phyloP scores from a whole-genome alignment of 2,888 invertebrate species.

The Thyatira batis region DNA sequence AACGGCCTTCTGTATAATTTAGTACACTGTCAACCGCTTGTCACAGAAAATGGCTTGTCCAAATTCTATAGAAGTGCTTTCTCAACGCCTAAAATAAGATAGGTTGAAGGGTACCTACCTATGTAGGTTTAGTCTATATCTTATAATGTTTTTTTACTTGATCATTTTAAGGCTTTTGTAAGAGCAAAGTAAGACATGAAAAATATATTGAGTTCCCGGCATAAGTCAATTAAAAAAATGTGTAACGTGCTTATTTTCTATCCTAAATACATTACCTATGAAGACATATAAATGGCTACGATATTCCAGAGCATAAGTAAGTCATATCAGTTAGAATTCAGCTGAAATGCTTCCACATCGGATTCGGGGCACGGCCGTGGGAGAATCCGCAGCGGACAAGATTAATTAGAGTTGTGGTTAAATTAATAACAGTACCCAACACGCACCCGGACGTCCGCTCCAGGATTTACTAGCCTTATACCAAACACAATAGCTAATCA shows the following conservation, averaged over 20 bases:
- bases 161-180: too few species aligned
- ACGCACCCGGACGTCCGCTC: slow-evolving; percentile 51
- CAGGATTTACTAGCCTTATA: slow-evolving; percentile 31
- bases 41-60: not conserved
- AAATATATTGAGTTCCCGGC: too few species aligned
- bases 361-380: slow-evolving; percentile 49
- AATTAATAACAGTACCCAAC: slow-evolving; percentile 71
- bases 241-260: too few species aligned
- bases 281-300: not conserved
- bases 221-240: too few species aligned
- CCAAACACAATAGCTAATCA: slow-evolving; percentile 49
- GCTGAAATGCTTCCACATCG: slow-evolving; percentile 34
- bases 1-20: not conserved
- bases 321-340: slow-evolving; percentile 41
- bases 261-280: too few species aligned
- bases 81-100: too few species aligned
- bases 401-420: slow-evolving; percentile 77
- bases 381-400: slow-evolving; percentile 70
- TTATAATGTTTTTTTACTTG: too few species aligned
- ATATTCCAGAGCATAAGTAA: slow-evolving; percentile 14
- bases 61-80: not conserved
- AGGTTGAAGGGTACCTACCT: too few species aligned
- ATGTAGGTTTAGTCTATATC: too few species aligned
- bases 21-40: not conserved
- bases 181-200: too few species aligned